Conservation (phyloP, 2,113 vertebrate genomes). For the Promerops cafer region DNA sequence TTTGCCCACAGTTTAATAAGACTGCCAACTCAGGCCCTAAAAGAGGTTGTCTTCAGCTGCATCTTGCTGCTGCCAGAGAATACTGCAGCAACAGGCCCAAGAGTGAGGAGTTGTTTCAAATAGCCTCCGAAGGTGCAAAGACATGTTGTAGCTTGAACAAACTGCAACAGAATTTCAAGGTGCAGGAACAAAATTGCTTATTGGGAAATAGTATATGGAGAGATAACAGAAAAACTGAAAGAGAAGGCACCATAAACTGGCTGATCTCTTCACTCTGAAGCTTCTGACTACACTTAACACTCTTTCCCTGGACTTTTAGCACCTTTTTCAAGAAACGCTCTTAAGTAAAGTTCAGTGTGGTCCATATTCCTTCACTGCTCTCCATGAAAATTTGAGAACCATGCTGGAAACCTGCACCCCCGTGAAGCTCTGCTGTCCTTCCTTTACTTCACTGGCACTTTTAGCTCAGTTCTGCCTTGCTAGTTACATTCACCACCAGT, state of each 20-base stretch:
- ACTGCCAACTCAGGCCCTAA: neutral
- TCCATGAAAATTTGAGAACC: neutral
- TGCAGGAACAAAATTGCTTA: fast-evolving
- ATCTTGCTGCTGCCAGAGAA: neutral
- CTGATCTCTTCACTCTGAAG: neutral
- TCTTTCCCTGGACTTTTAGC: neutral
- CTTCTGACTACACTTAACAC: neutral
- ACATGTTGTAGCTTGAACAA: neutral
- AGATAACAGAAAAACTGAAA: neutral
- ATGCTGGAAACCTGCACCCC: neutral
- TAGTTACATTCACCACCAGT: neutral
- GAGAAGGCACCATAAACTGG: neutral
- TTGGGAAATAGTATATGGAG: neutral
- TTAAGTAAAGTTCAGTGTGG: neutral
- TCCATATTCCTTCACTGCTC: too few relatives aligned
- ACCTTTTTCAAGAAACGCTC: neutral
- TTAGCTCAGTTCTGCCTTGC: neutral
- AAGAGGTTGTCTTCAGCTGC: neutral
- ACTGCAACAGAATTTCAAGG: neutral
- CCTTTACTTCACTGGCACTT: neutral
- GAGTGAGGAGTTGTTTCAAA: neutral
- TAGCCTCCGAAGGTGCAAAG: neutral
- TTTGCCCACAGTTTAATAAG: neutral
- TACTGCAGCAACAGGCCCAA: neutral
- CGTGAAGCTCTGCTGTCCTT: neutral